Evolutionary conservation across 37 sponge, comb jelly and placozoan species (phyloP).

Genomic region (Spongilla lacustris): DNA sequence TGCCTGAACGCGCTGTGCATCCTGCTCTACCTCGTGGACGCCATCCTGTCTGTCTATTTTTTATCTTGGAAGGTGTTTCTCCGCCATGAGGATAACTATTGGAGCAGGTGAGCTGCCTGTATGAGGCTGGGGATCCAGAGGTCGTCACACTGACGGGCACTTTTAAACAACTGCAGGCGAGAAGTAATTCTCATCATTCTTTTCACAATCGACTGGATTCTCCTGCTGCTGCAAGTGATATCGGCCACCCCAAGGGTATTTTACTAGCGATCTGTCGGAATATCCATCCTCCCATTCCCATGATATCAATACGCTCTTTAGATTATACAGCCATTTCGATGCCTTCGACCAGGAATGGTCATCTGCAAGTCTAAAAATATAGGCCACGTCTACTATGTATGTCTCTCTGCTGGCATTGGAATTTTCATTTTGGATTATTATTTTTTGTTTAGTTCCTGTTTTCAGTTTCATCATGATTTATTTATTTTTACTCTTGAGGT

Average conservation of each 20-base stretch:
- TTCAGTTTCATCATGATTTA: not conserved
- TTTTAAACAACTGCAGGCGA: not conserved
- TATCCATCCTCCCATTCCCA: too few species aligned
- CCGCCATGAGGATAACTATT: slow-evolving; percentile 11
- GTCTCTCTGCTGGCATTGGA: too few species aligned
- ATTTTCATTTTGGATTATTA: not conserved
- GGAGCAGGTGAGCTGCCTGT: slow-evolving; percentile 24
- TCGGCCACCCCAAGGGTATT: not conserved
- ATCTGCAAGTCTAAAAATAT: slow-evolving; percentile 70
- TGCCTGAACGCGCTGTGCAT: slow-evolving; percentile 42
- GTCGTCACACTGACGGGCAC: not conserved
- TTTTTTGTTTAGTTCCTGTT: not conserved
- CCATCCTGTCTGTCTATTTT: slow-evolving; percentile 26
- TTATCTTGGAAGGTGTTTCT: slow-evolving; percentile 41
- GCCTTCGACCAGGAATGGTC: slow-evolving; percentile 47
- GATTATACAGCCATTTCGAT: slow-evolving; percentile 62
- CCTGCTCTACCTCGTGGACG: slow-evolving; percentile 39
- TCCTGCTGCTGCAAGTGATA: slow-evolving; percentile 22
- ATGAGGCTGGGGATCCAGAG: not conserved
- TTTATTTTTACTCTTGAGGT: slow-evolving; percentile 11
- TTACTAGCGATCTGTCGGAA: too few species aligned
- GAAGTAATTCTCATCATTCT: not conserved
- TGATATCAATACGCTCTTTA: not conserved
- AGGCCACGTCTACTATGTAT: slow-evolving; percentile 54
- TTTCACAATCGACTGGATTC: slow-evolving; percentile 58